Base-by-base conservation (phyloP, 2,888 invertebrate species). In the Myopa testacea region DNA sequence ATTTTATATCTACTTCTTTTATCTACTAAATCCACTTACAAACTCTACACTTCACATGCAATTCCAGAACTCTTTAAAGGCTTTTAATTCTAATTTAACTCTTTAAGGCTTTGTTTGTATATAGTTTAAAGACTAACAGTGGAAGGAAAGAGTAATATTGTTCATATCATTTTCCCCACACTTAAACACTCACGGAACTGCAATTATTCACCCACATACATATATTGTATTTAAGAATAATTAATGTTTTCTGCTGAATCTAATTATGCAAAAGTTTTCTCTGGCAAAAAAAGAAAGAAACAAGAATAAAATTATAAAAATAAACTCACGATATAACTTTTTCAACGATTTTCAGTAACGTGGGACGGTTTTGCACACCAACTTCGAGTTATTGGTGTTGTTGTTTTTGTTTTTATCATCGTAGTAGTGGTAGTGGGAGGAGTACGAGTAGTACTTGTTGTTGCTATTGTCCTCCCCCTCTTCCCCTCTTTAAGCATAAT, bases 401-500 rank as follows among this genome's bases (percentile, higher is more conserved):
- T 10, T 58, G 58, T 58, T 58, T 6, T 58, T 58, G 1, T 58
- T 12, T 10, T 52, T 12, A 10, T 16, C 55, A 3, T 14, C 10
- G 55, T 10, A n/a, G 5, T 16, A 10, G 14, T 55, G 55, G 16
- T 55, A 55, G 16, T 55, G 62, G 5, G 7, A n/a, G 26, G 45
- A 14, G 50, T 50, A 5, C 5, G 16, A 16, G 67, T 40, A 38
- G 45, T 40, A 4, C 45, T 67, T 26, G 69, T 69, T 26, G 69
- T 50, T 50, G 69, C 4, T 19, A 40, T 50, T 19, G 19, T 50
- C 4, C 26, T 62, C 12, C 8, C n/a, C 26, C 14, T 19, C 26
- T 40, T 45, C n/a, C 16, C 19, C 16, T 40, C 16, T 26, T 65
- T 65, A 34, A n/a, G 67, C 55, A 67, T 67, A 75, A 75, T 75